These are phyloP conservation scores for Eupelmus urozonus DNA, from an alignment of 2,888 invertebrate genomes.

Conservation along the genomic window DNA sequence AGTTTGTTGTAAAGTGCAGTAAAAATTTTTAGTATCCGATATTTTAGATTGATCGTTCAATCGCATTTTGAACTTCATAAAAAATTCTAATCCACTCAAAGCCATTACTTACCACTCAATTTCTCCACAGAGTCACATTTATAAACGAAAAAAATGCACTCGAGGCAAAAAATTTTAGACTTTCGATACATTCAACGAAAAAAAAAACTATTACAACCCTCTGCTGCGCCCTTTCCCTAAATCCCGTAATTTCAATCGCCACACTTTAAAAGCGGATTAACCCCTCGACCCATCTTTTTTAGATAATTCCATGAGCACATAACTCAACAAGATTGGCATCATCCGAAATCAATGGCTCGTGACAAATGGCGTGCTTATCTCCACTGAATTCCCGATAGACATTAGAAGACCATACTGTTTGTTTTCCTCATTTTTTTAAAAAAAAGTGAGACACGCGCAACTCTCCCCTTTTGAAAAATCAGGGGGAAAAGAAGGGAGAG, in stretches of 20 bases:
- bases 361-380: slow-evolving; percentile 58
- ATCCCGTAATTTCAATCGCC: slow-evolving; percentile 53
- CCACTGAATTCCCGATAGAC: slow-evolving; percentile 49
- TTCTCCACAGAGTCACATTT: slow-evolving; percentile 33
- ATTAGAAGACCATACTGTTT: slow-evolving; percentile 53
- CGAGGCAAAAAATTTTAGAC: slow-evolving; percentile 3
- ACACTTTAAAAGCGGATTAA: slow-evolving; percentile 47
- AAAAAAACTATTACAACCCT: slow-evolving; percentile 23
- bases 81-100: not conserved
- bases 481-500: not conserved
- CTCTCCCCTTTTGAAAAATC: slow-evolving; percentile 10
- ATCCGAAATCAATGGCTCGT: slow-evolving; percentile 59
- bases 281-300: slow-evolving; percentile 40
- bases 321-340: slow-evolving; percentile 46
- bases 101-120: slow-evolving; percentile 38
- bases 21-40: no score
- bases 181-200: not conserved
- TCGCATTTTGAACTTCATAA: not conserved
- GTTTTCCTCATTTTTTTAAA: slow-evolving; percentile 32
- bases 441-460: slow-evolving; percentile 10
- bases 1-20: not conserved
- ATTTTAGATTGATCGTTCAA: no score
- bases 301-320: slow-evolving; percentile 41
- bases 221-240: slow-evolving; percentile 23
- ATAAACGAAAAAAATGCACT: slow-evolving; percentile 7